These are phyloP conservation scores for Luperina nickerlii DNA, from an alignment of 2,888 invertebrate species.

Conservation along the genomic window DNA sequence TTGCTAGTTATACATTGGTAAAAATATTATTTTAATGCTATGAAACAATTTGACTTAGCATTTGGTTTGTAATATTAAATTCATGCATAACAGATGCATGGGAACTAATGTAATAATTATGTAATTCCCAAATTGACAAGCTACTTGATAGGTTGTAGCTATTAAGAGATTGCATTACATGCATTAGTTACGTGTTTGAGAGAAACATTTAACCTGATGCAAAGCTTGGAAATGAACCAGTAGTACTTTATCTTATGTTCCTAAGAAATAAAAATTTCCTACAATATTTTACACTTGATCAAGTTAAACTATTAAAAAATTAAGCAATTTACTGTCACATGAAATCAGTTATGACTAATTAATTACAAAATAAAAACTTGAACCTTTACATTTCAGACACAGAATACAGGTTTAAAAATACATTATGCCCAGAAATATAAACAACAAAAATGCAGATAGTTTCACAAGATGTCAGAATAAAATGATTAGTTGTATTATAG, in stretches of 20 bases:
- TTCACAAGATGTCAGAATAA: slow-evolving; percentile 48
- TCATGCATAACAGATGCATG: slow-evolving; percentile 80
- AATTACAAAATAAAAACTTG: slow-evolving; percentile 74
- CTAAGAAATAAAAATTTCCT: slow-evolving; percentile 88
- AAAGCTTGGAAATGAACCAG: slow-evolving; percentile 84
- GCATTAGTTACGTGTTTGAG: slow-evolving; percentile 71
- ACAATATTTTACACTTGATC: slow-evolving; percentile 88
- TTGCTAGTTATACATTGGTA: slow-evolving; percentile 90
- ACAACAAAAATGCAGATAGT: slow-evolving; percentile 68
- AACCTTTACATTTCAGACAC: slow-evolving; percentile 74
- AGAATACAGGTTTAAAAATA: slow-evolving; percentile 74
- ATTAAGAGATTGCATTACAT: slow-evolving; percentile 72
- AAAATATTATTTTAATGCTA: slow-evolving; percentile 87
- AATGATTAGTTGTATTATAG: slow-evolving; percentile 72
- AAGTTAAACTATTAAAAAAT: slow-evolving; percentile 80
- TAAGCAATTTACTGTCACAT: slow-evolving; percentile 75
- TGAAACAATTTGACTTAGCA: slow-evolving; percentile 89
- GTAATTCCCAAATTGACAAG: slow-evolving; percentile 72
- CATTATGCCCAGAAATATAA: slow-evolving; percentile 74
- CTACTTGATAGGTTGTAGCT: slow-evolving; percentile 68
- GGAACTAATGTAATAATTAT: slow-evolving; percentile 73
- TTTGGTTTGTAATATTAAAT: slow-evolving; percentile 86
- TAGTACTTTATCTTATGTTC: slow-evolving; percentile 88
- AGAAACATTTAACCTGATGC: slow-evolving; percentile 77
- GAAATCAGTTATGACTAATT: slow-evolving; percentile 72